A percentile compares a stretch with the other conserved stretches of the same genome.
Evolutionary conservation across 2,113 vertebrate species (phyloP).

Genomic region (Eulemur rufifrons): DNA sequence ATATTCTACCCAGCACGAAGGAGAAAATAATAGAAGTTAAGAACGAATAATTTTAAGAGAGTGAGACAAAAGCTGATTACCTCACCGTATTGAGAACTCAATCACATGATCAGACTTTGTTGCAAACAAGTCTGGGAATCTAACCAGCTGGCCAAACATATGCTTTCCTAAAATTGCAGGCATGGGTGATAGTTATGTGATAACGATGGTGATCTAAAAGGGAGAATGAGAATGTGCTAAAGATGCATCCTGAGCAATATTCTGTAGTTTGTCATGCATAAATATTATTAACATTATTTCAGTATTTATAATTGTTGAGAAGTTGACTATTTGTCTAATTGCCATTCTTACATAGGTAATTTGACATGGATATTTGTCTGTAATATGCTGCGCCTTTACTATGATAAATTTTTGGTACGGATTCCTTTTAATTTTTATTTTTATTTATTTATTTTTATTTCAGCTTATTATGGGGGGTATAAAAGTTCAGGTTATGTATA

Average conservation of each 20-base stretch:
- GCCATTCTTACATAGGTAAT: background rate
- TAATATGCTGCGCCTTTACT: background rate
- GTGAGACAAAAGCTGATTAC: background rate
- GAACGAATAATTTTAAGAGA: no score
- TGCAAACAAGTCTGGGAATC: background rate
- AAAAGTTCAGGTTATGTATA: no score
- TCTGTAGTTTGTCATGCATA: background rate
- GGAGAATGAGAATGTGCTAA: background rate
- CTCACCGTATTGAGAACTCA: background rate
- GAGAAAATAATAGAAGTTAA: background rate
- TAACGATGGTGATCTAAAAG: background rate
- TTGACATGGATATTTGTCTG: background rate
- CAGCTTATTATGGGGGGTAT: no score
- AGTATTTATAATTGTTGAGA: no score
- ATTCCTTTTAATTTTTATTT: background rate
- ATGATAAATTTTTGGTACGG: background rate
- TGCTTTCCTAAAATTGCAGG: background rate
- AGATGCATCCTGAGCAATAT: background rate
- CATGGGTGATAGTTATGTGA: no score
- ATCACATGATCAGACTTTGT: background rate
- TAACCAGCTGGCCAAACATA: background rate
- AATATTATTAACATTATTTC: background rate
- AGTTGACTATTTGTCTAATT: background rate
- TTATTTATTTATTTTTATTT: no score
- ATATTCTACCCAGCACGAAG: background rate